Evolutionary conservation across 2,113 vertebrate species (phyloP).

Genomic region (Apodemus speciosus): DNA sequence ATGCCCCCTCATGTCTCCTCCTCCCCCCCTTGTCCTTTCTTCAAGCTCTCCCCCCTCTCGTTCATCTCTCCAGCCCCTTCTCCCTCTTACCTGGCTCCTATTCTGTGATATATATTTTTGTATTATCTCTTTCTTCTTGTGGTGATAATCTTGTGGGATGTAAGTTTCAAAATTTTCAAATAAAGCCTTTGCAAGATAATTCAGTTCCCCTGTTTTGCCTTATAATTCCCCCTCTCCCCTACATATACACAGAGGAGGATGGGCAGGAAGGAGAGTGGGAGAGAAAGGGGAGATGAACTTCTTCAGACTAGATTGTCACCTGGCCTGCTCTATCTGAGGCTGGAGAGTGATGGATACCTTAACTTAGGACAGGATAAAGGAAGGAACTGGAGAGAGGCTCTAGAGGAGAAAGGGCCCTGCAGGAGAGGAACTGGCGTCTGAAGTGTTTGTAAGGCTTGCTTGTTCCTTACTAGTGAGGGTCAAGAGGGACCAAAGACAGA

Average conservation of each 20-base stretch:
- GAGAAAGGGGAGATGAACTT: background rate
- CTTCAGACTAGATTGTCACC: background rate
- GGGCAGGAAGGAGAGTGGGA: background rate
- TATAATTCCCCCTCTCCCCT: background rate
- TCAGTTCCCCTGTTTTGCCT: constrained; percentile 59
- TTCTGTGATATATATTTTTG: constrained; percentile 91
- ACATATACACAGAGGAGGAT: background rate
- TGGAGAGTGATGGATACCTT: background rate
- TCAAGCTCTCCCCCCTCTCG: constrained; percentile 60
- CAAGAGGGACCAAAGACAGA: background rate
- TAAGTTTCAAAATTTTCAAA: constrained; percentile 90
- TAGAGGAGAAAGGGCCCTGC: background rate
- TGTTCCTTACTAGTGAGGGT: constrained; percentile 40
- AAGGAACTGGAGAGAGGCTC: constrained; percentile 2
- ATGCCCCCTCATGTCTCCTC: background rate
- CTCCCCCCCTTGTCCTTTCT: constrained; percentile 30
- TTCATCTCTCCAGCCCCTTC: constrained; percentile 65
- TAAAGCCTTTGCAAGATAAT: constrained; percentile 89
- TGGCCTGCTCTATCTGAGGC: background rate
- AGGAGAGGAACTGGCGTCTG: background rate
- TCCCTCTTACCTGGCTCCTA: constrained; percentile 79
- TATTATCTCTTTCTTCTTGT: constrained; percentile 88
- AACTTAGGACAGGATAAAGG: constrained; percentile 1
- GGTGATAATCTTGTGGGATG: constrained; percentile 90
- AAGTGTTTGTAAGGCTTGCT: background rate